Evolutionary conservation across 2,797 vertebrate genomes (phyloP), one percentile per base, ranked within the genome.

Genomic region (Avahi laniger): DNA sequence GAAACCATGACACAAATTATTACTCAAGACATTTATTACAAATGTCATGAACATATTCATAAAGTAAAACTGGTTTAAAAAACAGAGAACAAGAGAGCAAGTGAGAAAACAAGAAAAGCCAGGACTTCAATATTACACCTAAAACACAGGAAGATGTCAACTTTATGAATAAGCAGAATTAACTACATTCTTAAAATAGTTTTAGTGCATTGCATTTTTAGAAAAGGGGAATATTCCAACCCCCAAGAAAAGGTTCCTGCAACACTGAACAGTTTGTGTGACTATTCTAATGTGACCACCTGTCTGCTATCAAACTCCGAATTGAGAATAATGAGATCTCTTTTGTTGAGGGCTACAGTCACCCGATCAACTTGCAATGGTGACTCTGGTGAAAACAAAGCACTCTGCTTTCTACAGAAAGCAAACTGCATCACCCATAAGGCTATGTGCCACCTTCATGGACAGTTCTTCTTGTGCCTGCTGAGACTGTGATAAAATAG

Each of bases 181-280:
- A 98, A 99, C 99, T 99, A 99, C 99, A 99, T 99, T 99, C 99
- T 99, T 98, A 98, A 98, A 99, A 99, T 98, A 98, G 98, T 99
- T 99, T 99, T 99, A 99, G 99, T 99, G 99, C 99, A 98, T 98
- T 98, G 99, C 98, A 98, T 99, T 99, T 98, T 99, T 99, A 98
- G 98, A 98, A 99, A 98, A 98, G 98, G 98, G 98, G 95, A 98
- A 98, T 94, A 92, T 94, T 98, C 89, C 97, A 48, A 94, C 97
- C 61, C 89, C 91, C 86, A 75, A 73, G 97, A 97, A 98, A 98
- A 97, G 97, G 97, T 97, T 98, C 97, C 97, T 98, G 98, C 98
- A 97, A 98, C 98, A 98, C 97, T 98, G 97, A 98, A 98, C 98
- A 98, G 97, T 97, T 98, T 97, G 98, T 96, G 98, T 98, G 98